A percentile compares a stretch with the other conserved stretches of the same genome.
These are phyloP conservation scores for Drosophila triauraria DNA, from an alignment of 1,140 invertebrate species.

Conservation along the genomic window DNA sequence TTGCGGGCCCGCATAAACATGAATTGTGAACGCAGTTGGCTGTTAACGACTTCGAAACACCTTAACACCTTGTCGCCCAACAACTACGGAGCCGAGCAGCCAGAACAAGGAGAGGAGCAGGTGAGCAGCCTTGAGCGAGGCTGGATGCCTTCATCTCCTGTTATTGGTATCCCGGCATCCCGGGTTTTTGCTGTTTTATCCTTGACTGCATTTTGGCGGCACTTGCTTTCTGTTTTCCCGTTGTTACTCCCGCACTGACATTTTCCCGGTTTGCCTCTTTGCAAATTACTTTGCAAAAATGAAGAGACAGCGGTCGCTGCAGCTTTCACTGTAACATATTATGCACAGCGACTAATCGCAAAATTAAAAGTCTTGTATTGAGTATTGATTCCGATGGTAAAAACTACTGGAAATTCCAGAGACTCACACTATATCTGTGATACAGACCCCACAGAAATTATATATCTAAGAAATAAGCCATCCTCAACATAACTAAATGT, in stretches of 20 bases:
- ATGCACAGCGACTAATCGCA: background rate
- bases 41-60: constrained; percentile 51
- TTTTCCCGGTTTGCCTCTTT: constrained; percentile 61
- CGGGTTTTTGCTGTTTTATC: constrained; percentile 64
- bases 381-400: background rate
- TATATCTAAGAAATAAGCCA: too few species aligned
- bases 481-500: too few species aligned
- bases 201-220: constrained; percentile 81
- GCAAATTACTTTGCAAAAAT: constrained; percentile 84
- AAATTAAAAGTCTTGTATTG: background rate
- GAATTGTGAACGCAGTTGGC: constrained; percentile 48
- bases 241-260: background rate
- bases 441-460: too few species aligned
- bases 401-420: background rate
- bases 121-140: constrained; percentile 52
- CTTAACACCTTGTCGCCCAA: constrained; percentile 72
- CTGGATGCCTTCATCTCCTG: constrained; percentile 35
- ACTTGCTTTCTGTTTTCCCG: constrained; percentile 71
- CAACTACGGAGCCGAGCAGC: constrained; percentile 6
- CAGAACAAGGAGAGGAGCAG: background rate
- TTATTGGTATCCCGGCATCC: constrained; percentile 36
- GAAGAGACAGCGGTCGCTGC: constrained; percentile 61
- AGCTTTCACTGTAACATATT: constrained; percentile 23
- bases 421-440: too few species aligned
- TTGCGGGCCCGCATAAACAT: constrained; percentile 58